A percentile compares a stretch with the other conserved stretches of the same genome.
These are phyloP conservation scores for Pontoporia blainvillei DNA, from an alignment of 2,113 vertebrate species.

Conservation along the genomic window DNA sequence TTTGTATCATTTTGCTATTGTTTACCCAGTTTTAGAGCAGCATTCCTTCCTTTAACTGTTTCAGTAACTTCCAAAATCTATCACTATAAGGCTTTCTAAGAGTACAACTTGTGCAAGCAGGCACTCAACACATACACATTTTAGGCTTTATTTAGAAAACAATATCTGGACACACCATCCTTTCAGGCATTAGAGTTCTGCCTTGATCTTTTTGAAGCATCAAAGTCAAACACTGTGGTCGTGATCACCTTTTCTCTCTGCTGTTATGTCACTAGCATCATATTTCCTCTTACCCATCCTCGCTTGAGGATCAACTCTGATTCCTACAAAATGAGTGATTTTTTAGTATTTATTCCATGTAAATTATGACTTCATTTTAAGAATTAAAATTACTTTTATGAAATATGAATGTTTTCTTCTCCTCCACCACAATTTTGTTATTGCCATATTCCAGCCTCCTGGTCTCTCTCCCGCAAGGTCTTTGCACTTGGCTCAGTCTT, in stretches of 20 bases:
- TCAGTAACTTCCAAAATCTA: neutral
- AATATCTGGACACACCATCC: neutral
- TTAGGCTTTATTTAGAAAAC: neutral
- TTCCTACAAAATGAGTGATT: neutral
- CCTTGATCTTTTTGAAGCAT: neutral
- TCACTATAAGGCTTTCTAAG: neutral
- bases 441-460: neutral
- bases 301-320: neutral
- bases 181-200: neutral
- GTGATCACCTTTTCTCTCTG: neutral
- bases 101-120: neutral
- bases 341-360: neutral
- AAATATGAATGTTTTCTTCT: neutral
- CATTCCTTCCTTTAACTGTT: neutral
- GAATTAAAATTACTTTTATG: neutral
- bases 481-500: neutral
- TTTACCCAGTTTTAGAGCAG: neutral
- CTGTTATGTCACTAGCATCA: neutral
- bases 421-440: neutral
- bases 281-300: neutral
- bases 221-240: neutral
- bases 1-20: neutral
- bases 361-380: neutral
- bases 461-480: neutral
- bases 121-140: neutral